phyloP scores from a whole-genome alignment of 2,113 vertebrate genomes.

The Microtus richardsoni region DNA sequence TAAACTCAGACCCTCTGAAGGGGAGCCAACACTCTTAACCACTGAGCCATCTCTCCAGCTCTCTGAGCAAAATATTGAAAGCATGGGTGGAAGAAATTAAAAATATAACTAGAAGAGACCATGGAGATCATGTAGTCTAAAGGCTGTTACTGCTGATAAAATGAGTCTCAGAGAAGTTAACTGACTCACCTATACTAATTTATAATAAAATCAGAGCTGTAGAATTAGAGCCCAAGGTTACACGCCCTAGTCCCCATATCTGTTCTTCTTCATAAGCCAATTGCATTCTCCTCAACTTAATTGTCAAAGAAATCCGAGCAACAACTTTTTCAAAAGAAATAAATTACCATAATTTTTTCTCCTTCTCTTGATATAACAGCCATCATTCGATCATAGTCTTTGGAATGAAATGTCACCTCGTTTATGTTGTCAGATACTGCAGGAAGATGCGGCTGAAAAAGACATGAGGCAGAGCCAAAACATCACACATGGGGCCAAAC shows the following conservation, averaged over 20 bases:
- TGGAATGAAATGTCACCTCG: conserved; percentile 89
- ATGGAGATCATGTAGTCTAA: background rate
- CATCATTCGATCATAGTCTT: conserved; percentile 91
- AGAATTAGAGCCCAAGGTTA: background rate
- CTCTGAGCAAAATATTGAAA: background rate
- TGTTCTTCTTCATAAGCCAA: background rate
- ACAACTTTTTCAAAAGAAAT: conserved; percentile 30
- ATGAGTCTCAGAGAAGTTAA: conserved; percentile 7
- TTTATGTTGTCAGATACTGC: conserved; percentile 94
- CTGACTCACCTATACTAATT: background rate
- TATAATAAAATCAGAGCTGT: background rate
- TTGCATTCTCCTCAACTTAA: background rate
- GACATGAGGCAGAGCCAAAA: conserved; percentile 36
- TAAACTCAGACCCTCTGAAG: background rate
- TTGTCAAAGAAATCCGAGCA: conserved; percentile 38
- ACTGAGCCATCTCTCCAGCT: background rate
- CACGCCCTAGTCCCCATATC: too few relatives aligned
- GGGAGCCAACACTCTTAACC: background rate
- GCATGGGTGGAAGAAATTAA: background rate
- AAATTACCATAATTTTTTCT: conserved; percentile 90
- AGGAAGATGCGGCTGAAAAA: conserved; percentile 90
- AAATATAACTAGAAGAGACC: background rate
- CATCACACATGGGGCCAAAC: background rate
- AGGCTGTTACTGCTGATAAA: background rate
- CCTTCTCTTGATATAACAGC: conserved; percentile 92